Percentiles rank a stretch among this genome's conserved stretches.
Evolutionary conservation across 2,888 invertebrate species (phyloP).

Genomic region (Nycteola revayana): DNA sequence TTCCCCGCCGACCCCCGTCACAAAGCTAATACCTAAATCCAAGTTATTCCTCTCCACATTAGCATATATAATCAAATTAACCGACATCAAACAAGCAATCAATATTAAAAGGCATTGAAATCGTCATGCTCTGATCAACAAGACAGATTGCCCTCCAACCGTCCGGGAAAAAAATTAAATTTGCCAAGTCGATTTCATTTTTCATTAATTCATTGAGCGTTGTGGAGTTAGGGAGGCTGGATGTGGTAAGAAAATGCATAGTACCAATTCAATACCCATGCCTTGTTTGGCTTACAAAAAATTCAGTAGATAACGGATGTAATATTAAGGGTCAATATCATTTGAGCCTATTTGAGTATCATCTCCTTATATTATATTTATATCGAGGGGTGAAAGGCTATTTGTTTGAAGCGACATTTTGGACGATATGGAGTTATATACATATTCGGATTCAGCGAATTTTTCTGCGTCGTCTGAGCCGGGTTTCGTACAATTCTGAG

Average conservation of each 20-base stretch:
- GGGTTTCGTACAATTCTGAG: no score
- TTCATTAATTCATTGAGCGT: conserved; percentile 73
- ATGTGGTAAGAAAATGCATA: not conserved
- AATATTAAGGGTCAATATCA: no score
- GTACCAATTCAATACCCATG: no score
- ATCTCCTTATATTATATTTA: no score
- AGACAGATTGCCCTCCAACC: conserved; percentile 42
- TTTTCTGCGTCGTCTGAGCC: no score
- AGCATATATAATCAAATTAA: conserved; percentile 31
- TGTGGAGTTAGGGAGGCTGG: not conserved
- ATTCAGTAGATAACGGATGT: no score
- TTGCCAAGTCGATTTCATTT: conserved; percentile 78
- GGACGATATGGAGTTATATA: no score
- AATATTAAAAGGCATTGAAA: conserved; percentile 49
- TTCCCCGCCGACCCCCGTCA: not conserved
- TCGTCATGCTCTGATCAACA: conserved; percentile 50
- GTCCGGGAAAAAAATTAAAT: conserved; percentile 67
- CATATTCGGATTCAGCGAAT: no score
- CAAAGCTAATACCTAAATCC: conserved; percentile 3
- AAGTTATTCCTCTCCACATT: conserved; percentile 21
- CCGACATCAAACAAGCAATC: conserved; percentile 41
- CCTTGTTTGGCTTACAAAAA: no score
- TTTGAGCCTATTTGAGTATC: no score
- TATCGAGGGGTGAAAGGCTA: no score
- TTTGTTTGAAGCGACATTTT: no score